These are phyloP conservation scores for Formica selysi DNA, from an alignment of 1,140 invertebrate genomes.

Conservation along the genomic window DNA sequence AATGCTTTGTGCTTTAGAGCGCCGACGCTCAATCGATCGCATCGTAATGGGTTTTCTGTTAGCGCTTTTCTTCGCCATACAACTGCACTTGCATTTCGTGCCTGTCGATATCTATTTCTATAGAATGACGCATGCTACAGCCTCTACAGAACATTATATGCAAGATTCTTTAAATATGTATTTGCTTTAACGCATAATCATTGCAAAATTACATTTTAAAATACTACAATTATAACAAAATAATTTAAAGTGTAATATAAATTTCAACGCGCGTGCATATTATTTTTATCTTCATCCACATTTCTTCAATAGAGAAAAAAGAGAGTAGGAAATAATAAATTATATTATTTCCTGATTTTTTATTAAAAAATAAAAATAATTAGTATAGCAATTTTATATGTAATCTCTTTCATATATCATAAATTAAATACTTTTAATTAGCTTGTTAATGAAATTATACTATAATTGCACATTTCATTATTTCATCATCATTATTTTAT, in stretches of 20 bases:
- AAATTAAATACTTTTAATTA: conserved; percentile 4
- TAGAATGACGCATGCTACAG: neutral
- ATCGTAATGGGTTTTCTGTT: conserved; percentile 44
- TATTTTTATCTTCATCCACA: neutral
- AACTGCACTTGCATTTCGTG: conserved; percentile 40
- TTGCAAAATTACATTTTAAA: neutral
- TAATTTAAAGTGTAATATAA: neutral
- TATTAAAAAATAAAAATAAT: neutral
- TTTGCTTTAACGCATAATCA: neutral
- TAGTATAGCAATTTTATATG: neutral
- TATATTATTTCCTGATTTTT: neutral
- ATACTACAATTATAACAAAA: neutral
- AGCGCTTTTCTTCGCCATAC: conserved; percentile 20
- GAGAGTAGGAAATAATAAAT: conserved; percentile 7
- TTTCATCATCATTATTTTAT: neutral
- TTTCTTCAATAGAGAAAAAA: too few species aligned
- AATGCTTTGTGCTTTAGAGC: conserved; percentile 40
- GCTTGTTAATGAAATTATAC: neutral
- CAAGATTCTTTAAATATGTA: conserved; percentile 13
- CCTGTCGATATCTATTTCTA: conserved; percentile 3
- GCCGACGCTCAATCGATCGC: conserved; percentile 25
- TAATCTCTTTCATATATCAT: neutral
- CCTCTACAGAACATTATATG: neutral
- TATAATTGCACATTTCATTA: neutral
- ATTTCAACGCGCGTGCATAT: neutral